A percentile compares a stretch with the other conserved stretches of the same genome.
Evolutionary conservation across 1,140 invertebrate species (phyloP).

Genomic region (Parapsyche elsis): DNA sequence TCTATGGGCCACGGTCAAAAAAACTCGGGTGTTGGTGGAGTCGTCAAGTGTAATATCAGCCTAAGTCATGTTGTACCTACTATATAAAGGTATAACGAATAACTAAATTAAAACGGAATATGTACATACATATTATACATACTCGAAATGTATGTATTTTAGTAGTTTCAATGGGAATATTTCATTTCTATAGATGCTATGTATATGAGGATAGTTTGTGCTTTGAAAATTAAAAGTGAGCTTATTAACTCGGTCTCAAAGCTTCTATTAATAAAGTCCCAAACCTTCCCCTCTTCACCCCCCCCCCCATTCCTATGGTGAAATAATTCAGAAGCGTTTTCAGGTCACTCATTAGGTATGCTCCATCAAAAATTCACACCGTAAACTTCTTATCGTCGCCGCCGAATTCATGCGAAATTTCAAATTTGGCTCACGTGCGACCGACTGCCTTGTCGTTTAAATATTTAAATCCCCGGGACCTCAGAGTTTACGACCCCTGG

Average conservation of each 20-base stretch:
- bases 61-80: no score
- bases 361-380: constrained; percentile 14
- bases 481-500: not conserved
- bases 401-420: constrained; percentile 20
- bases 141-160: no score
- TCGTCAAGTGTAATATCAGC: no score
- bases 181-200: not conserved
- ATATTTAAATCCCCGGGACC: constrained; percentile 14
- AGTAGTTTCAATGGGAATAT: no score
- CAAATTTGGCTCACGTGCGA: constrained; percentile 13
- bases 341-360: not conserved
- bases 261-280: not conserved
- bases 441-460: constrained; percentile 2
- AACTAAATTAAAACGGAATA: no score
- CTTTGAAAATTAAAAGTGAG: no score
- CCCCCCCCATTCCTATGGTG: not conserved
- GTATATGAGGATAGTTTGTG: no score
- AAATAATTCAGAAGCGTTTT: not conserved
- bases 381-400: constrained; percentile 25
- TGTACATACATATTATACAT: no score
- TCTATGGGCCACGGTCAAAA: no score
- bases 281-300: not conserved
- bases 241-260: no score
- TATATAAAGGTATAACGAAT: no score
- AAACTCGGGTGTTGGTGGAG: no score